These are phyloP conservation scores for Acleris sparsana DNA, from an alignment of 2,888 invertebrate species.

Conservation along the genomic window DNA sequence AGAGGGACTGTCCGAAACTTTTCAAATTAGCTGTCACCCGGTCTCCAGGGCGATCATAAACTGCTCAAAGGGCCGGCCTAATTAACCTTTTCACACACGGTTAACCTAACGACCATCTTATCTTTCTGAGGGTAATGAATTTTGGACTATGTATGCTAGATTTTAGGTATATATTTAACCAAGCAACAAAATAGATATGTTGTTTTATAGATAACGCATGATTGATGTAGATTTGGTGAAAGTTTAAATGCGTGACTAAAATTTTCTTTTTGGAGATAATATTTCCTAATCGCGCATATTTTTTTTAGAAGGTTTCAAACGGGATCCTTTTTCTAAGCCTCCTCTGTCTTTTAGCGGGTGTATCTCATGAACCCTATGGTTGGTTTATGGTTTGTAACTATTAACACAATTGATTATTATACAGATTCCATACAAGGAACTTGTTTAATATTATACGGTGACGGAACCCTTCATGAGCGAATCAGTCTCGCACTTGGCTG, in stretches of 20 bases:
- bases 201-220: constrained; percentile 8
- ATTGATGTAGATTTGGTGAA: constrained; percentile 11
- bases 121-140: background rate
- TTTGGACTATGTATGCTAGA: background rate
- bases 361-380: too few species aligned
- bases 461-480: too few species aligned
- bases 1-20: constrained; percentile 37
- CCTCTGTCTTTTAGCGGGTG: too few species aligned
- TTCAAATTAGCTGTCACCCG: constrained; percentile 43
- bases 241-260: background rate
- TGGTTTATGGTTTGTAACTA: too few species aligned
- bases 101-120: constrained; percentile 20
- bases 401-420: too few species aligned
- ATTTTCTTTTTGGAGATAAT: background rate
- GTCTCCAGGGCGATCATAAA: constrained; percentile 39
- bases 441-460: too few species aligned
- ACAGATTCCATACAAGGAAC: too few species aligned
- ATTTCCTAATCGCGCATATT: background rate
- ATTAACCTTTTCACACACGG: constrained; percentile 33
- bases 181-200: background rate
- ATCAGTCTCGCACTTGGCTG: too few species aligned
- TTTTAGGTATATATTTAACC: constrained; percentile 2
- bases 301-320: too few species aligned
- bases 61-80: constrained; percentile 34
- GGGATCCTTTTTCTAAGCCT: too few species aligned